Evolutionary conservation across 2,888 invertebrate species (phyloP).

Genomic region (Lepeophtheirus nordmannii): DNA sequence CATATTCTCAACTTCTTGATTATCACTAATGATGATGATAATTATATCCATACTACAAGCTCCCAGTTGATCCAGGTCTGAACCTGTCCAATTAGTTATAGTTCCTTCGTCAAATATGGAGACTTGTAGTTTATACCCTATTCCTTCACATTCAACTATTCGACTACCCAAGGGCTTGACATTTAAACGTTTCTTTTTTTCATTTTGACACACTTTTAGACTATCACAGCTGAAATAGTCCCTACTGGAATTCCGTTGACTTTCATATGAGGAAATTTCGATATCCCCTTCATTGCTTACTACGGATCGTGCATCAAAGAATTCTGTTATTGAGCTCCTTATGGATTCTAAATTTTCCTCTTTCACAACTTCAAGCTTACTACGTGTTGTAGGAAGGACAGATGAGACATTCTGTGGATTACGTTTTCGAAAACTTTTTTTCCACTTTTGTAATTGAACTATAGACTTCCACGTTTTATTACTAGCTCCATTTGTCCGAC

Average conservation of each 20-base stretch:
- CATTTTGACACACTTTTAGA: background rate
- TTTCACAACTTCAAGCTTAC: background rate
- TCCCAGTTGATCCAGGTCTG: background rate
- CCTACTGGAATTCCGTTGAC: background rate
- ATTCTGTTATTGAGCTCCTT: background rate
- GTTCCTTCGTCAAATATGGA: background rate
- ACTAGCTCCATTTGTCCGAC: too few relatives aligned
- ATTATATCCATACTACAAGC: background rate
- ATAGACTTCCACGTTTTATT: background rate
- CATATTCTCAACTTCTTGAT: background rate
- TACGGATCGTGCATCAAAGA: background rate
- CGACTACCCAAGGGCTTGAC: background rate
- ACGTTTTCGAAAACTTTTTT: background rate
- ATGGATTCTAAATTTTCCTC: background rate
- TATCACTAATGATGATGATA: background rate
- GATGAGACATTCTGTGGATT: background rate
- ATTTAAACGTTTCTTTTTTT: background rate
- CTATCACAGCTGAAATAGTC: background rate
- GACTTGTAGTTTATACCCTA: background rate
- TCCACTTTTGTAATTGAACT: background rate
- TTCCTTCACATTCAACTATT: background rate
- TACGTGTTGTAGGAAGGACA: background rate
- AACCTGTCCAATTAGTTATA: background rate
- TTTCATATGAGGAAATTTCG: background rate
- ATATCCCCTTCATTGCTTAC: background rate